Conservation (phyloP, 2,797 vertebrate species). For the Centropyge bicolor region DNA sequence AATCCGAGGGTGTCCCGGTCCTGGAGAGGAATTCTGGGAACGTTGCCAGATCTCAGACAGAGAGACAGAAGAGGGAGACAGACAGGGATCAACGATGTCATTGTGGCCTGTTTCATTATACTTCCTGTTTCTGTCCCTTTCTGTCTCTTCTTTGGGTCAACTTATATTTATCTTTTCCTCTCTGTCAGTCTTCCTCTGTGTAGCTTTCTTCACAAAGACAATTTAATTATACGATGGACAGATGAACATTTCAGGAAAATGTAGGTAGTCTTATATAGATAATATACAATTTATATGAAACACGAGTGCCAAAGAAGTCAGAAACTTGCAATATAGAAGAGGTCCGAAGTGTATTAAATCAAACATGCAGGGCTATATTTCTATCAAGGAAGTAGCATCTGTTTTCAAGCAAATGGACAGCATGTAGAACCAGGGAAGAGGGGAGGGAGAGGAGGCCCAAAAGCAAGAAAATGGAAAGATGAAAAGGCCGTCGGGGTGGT, state of each 20-base stretch:
- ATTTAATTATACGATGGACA: neutral
- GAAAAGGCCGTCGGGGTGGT: slow-evolving; percentile 76
- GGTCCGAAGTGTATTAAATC: slow-evolving; percentile 52
- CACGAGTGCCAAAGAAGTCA: slow-evolving; percentile 19
- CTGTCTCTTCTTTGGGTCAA: neutral
- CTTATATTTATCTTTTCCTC: slow-evolving; percentile 9
- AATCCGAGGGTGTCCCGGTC: slow-evolving; percentile 66
- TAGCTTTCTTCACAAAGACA: slow-evolving; percentile 11
- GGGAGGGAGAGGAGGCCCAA: slow-evolving; percentile 44
- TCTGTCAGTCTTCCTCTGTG: neutral
- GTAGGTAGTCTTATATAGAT: neutral
- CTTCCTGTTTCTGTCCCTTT: slow-evolving; percentile 21
- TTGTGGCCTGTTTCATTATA: slow-evolving; percentile 9
- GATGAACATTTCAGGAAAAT: neutral
- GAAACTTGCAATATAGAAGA: slow-evolving; percentile 29
- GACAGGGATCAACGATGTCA: slow-evolving; percentile 28
- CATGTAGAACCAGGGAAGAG: slow-evolving; percentile 36
- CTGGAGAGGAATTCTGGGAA: slow-evolving; percentile 76
- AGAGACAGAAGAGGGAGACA: slow-evolving; percentile 3
- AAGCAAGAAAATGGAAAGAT: slow-evolving; percentile 72
- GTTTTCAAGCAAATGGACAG: slow-evolving; percentile 57
- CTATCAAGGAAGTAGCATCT: slow-evolving; percentile 45
- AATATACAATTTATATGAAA: slow-evolving; percentile 21
- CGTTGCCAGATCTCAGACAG: slow-evolving; percentile 57
- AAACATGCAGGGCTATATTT: slow-evolving; percentile 49